A percentile compares a stretch with the other conserved stretches of the same genome.
These are phyloP conservation scores for Fukomys damarensis DNA, from an alignment of 2,113 vertebrate genomes.

Conservation along the genomic window DNA sequence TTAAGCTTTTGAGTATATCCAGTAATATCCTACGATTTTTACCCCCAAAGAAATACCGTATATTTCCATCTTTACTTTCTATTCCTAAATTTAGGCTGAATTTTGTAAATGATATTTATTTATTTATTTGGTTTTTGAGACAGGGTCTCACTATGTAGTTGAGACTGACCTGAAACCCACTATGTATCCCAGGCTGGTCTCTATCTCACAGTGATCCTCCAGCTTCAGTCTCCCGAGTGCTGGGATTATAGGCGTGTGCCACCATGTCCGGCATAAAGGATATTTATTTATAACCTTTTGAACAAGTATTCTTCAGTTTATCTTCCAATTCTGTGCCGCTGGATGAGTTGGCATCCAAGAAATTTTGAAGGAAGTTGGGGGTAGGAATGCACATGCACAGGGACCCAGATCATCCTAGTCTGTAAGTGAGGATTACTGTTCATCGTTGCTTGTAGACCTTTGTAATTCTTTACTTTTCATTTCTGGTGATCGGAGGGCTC, in stretches of 20 bases:
- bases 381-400: background rate
- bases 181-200: too few species aligned
- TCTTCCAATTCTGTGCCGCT: background rate
- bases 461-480: background rate
- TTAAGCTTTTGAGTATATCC: background rate
- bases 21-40: background rate
- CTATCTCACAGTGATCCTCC: too few species aligned
- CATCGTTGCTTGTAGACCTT: background rate
- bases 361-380: background rate
- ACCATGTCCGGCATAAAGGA: too few species aligned
- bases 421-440: background rate
- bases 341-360: background rate
- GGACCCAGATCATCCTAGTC: background rate
- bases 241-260: too few species aligned
- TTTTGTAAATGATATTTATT: background rate
- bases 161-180: too few species aligned
- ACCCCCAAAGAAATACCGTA: background rate
- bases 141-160: too few species aligned
- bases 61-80: background rate
- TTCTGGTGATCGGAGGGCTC: too few species aligned
- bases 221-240: too few species aligned
- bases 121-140: too few species aligned
- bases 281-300: background rate
- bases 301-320: background rate
- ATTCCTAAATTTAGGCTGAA: conserved; percentile 3